A percentile compares a stretch with the other conserved stretches of the same genome.
Conservation (phyloP, 1,140 invertebrate species). For the Ceratitis capitata region DNA sequence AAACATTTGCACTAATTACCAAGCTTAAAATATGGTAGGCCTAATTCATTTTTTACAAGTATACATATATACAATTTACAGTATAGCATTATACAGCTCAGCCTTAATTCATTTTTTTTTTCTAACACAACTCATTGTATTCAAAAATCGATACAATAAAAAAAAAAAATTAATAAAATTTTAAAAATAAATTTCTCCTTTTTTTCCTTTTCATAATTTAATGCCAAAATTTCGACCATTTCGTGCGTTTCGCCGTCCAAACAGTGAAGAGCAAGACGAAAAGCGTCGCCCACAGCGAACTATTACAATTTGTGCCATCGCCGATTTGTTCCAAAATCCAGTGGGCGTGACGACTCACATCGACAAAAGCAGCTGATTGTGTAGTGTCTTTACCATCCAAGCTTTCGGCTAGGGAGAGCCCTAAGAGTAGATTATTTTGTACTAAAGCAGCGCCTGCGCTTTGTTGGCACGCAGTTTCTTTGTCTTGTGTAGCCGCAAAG, state of each 20-base stretch:
- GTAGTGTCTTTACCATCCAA: neutral
- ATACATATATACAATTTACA: neutral
- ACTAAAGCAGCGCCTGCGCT: constrained; percentile 53
- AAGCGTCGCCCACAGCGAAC: constrained; percentile 56
- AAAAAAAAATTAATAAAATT: neutral
- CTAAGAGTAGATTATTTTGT: constrained; percentile 34
- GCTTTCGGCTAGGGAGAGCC: neutral
- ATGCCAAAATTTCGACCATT: neutral
- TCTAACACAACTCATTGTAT: neutral
- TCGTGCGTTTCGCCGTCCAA: constrained; percentile 47
- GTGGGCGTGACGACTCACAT: constrained; percentile 54
- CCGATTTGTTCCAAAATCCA: constrained; percentile 54
- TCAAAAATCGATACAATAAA: neutral
- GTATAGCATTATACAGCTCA: neutral
- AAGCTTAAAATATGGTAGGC: neutral
- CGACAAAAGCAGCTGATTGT: constrained; percentile 47
- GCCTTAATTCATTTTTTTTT: constrained; percentile 3
- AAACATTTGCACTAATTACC: neutral
- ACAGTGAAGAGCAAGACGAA: constrained; percentile 53
- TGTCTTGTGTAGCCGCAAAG: neutral
- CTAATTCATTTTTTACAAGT: neutral
- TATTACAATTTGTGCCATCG: constrained; percentile 56
- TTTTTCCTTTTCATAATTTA: neutral
- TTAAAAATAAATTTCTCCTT: too few species aligned
- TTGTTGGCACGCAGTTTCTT: constrained; percentile 29